Percentiles rank a stretch among this genome's conserved stretches.
phyloP scores from a whole-genome alignment of 2,113 vertebrate species.

The Theristicus caerulescens region DNA sequence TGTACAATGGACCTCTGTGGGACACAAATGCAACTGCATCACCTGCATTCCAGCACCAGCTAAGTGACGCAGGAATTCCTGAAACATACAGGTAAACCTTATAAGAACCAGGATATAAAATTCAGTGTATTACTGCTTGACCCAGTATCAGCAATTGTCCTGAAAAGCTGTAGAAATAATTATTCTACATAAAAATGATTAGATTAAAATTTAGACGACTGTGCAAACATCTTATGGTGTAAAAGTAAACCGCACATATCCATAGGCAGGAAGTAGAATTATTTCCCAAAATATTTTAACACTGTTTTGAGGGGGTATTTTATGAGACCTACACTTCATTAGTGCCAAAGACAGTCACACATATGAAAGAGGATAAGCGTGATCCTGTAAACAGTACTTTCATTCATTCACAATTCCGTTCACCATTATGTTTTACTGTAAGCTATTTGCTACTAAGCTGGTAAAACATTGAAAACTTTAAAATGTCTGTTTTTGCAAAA shows the following conservation, averaged over 20 bases:
- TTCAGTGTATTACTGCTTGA: background rate
- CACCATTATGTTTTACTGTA: background rate
- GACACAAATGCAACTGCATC: slow-evolving; percentile 90
- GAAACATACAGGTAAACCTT: slow-evolving; percentile 23
- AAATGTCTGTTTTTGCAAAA: background rate
- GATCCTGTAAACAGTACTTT: background rate
- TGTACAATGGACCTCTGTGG: slow-evolving; percentile 88
- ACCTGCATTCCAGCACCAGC: slow-evolving; percentile 90
- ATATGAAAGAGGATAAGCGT: background rate
- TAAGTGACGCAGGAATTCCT: slow-evolving; percentile 89
- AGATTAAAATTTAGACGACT: background rate
- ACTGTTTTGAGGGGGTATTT: background rate
- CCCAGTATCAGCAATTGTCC: background rate
- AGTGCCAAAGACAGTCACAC: background rate
- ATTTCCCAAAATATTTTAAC: background rate
- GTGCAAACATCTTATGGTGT: background rate
- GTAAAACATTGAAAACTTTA: background rate
- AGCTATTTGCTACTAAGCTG: background rate
- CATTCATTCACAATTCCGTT: background rate
- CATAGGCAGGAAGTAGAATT: background rate
- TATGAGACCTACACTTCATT: background rate
- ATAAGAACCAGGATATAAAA: background rate
- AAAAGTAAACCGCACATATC: background rate
- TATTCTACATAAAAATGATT: background rate
- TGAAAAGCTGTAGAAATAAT: background rate